A percentile compares a stretch with the other conserved stretches of the same genome.
phyloP scores from a whole-genome alignment of 2,797 vertebrate species.

The Acrossocheilus fasciatus region DNA sequence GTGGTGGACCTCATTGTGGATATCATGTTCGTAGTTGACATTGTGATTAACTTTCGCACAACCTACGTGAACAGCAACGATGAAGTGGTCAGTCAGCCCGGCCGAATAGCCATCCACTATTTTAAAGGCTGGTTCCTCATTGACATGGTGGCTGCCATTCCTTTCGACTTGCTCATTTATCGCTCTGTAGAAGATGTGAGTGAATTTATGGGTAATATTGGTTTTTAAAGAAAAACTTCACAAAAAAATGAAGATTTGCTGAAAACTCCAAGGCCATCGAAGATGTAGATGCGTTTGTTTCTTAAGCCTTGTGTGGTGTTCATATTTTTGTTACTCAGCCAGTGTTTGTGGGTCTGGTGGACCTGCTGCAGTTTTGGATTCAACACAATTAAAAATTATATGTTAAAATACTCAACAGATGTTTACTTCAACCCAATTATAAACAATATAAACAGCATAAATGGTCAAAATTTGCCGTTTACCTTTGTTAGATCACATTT shows the following conservation, averaged over 20 bases:
- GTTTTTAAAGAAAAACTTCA: background rate
- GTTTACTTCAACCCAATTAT: too few species aligned
- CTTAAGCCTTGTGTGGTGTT: background rate
- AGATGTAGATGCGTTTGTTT: background rate
- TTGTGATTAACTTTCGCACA: slow-evolving; percentile 93
- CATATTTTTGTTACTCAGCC: too few species aligned
- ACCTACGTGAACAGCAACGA: slow-evolving; percentile 91
- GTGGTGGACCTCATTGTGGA: slow-evolving; percentile 92
- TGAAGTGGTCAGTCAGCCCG: slow-evolving; percentile 89
- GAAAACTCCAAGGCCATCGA: background rate
- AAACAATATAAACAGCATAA: too few species aligned
- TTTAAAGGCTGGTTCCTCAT: slow-evolving; percentile 97
- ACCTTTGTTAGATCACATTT: too few species aligned
- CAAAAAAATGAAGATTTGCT: background rate
- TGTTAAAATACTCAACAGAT: too few species aligned
- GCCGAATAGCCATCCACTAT: slow-evolving; percentile 89
- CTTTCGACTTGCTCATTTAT: slow-evolving; percentile 92
- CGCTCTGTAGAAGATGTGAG: slow-evolving; percentile 90
- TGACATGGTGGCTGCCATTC: slow-evolving; percentile 93
- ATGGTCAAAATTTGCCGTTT: too few species aligned
- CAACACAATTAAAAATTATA: too few species aligned
- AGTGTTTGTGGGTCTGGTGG: too few species aligned
- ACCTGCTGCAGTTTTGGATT: too few species aligned
- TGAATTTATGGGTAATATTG: background rate
- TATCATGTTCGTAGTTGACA: slow-evolving; percentile 94